phyloP scores from a whole-genome alignment of 2,888 invertebrate species.

The Punctoribates punctum region DNA sequence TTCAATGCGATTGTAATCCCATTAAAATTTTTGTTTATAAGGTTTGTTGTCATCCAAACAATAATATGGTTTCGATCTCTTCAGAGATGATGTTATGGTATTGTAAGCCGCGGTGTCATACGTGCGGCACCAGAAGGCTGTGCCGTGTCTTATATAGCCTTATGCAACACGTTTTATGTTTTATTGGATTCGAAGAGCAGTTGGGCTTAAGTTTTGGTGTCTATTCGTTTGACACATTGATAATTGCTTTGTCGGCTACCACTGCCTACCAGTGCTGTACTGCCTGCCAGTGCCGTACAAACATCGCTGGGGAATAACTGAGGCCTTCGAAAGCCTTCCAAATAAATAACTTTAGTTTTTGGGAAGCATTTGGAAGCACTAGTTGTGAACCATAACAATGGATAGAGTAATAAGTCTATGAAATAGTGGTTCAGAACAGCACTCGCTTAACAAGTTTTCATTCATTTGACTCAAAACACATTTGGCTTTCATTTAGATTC shows the following conservation, averaged over 20 bases:
- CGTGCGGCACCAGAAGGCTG: too few species aligned
- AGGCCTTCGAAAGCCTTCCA: conserved; percentile 30
- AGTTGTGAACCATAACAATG: conserved; percentile 18
- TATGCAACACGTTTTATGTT: conserved; percentile 32
- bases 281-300: background rate
- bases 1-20: too few species aligned
- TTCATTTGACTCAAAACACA: conserved; percentile 30
- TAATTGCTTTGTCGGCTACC: conserved; percentile 38
- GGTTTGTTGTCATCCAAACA: too few species aligned
- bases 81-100: background rate
- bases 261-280: background rate
- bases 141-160: background rate
- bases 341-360: conserved; percentile 37
- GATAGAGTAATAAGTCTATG: conserved; percentile 14
- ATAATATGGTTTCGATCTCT: too few species aligned
- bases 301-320: background rate
- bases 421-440: conserved; percentile 2
- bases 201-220: conserved; percentile 36
- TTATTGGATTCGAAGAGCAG: conserved; percentile 32
- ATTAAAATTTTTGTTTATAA: too few species aligned
- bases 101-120: too few species aligned
- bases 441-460: conserved; percentile 31
- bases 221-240: conserved; percentile 38
- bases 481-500: background rate
- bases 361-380: conserved; percentile 13